Conservation (phyloP, 2,113 vertebrate genomes). For the Petaurus breviceps region DNA sequence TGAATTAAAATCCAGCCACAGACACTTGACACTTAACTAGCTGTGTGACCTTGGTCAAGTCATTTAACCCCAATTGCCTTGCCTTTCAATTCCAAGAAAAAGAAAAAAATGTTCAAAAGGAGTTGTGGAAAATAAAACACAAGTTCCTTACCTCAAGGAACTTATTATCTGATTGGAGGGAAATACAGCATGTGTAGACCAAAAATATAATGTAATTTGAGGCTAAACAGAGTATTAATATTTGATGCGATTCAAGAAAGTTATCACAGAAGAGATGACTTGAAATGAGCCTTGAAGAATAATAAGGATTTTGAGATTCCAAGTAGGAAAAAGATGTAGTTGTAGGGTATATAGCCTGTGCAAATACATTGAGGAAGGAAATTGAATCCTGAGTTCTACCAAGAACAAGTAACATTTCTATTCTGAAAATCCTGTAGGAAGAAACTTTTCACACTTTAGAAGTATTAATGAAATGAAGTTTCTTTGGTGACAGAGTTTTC, state of each 20-base stretch:
- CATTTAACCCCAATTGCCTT: too few species aligned
- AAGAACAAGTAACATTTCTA: neutral
- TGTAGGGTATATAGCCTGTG: neutral
- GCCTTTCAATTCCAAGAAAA: too few species aligned
- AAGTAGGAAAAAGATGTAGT: neutral
- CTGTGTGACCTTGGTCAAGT: too few species aligned
- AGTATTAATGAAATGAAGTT: neutral
- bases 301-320: neutral
- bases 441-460: neutral
- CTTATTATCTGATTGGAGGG: neutral
- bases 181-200: neutral
- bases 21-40: too few species aligned
- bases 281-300: neutral
- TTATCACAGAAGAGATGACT: neutral
- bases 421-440: neutral
- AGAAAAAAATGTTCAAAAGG: neutral
- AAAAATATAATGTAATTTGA: neutral
- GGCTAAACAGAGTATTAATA: neutral
- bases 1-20: too few species aligned
- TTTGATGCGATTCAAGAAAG: neutral
- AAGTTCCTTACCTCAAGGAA: neutral
- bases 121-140: neutral
- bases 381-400: neutral
- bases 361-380: neutral
- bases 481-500: neutral